Evolutionary conservation across 1,140 invertebrate genomes (phyloP), one percentile per base, ranked within the genome.

Genomic region (Drosophila gunungcola): DNA sequence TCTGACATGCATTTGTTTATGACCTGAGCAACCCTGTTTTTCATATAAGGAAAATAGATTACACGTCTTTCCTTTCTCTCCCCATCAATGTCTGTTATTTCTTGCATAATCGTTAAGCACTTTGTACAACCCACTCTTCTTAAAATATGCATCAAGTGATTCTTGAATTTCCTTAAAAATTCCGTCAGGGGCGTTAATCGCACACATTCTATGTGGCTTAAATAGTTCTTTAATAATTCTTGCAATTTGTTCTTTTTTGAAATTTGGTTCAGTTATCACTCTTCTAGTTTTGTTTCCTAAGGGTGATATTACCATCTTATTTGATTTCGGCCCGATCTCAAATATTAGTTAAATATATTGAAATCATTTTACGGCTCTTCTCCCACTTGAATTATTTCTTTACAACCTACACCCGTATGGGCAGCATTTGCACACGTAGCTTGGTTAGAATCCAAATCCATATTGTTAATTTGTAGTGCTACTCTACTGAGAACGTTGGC

Each of bases 321-420:
- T 32, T 43, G 7, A 25, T 6, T 13, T 42, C 4, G 7, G n/a
- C 11, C 21, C 48, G 36, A 52, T 25, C 38, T 36, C 21, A n/a
- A 68, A 49, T 34, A 68, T 68, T 2, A 60, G 12, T 32, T 58
- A 55, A 27, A 60, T 39, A 60, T 39, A 42, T 52, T 61, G 21
- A 54, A 69, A 4, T 69, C 57, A 52, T 55, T 55, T 9, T 49
- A 2, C 10, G 34, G 57, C 46, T 54, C 53, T 41, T 61, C 36
- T 34, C 56, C 52, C 13, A 34, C 39, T 13, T 29, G 13, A 27
- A 62, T 43, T 32, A 3, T 5, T 32, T 32, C 1, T 32, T 6
- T 4, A 3, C 0, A 32, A 32, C 29, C 2, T 32, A 32, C 32
- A 32, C 43, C 34, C 51, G 36, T 57, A 60, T 32, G 12, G 11